Evolutionary conservation across 1,140 invertebrate species (phyloP), one percentile per base, ranked within the genome.

Genomic region (Pteromalus puparum): DNA sequence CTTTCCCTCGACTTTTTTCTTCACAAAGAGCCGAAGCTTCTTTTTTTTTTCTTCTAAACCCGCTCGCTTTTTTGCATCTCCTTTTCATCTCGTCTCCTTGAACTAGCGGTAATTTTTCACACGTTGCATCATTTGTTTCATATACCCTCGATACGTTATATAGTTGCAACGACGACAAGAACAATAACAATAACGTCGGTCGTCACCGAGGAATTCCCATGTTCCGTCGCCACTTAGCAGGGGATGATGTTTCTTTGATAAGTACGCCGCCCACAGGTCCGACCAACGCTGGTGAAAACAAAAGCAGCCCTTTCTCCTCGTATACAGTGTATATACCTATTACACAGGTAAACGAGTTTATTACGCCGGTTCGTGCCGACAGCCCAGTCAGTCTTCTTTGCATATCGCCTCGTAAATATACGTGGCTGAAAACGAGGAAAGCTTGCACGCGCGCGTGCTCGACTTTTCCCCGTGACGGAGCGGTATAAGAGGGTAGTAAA

Each of bases 1-100:
- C 61, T 53, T 79, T 79, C 15, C n/a, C n/a, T 65, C 30, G 30
- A 73, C 42, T 83, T 83, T 79, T 79, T 84, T 76, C 9, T 38
- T 38, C 24, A 0, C 67, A 30, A 30, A 30, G 30, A 24, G 72
- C 34, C 13, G 10, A 73, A 30, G 13, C 81, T 68, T 68, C 61
- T 65, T 72, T 68, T 73, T 65, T 72, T 18, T 80, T 28, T 30
- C 18, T n/a, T 9, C 61, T 67, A 1, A 7, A 67, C 2, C 61
- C 1, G n/a, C 24, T n/a, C n/a, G 26, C 42, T 79, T 61, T 10
- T 67, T 42, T 6, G 15, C 30, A 12, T 38, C 1, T 42, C 24
- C 28, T 81, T 61, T 70, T 68, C 46, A 24, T 10, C 68, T 34
- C 79, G 12, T 42, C 4, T 24, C n/a, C 67, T 53, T 68, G 21